Percentiles rank a stretch among this genome's conserved stretches.
phyloP scores from a whole-genome alignment of 2,888 invertebrate genomes.

The Eupeodes luniger region DNA sequence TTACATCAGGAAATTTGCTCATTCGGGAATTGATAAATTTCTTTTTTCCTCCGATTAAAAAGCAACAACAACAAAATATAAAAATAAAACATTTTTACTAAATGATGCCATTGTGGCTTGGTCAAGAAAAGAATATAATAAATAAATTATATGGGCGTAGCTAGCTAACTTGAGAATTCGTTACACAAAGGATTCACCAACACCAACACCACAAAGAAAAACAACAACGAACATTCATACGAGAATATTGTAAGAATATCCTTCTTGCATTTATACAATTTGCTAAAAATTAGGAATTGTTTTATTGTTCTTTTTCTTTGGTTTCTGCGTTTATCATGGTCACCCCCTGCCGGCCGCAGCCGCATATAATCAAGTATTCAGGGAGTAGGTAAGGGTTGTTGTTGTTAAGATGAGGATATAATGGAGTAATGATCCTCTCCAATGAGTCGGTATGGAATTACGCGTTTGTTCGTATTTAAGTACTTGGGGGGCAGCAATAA shows the following conservation, averaged over 20 bases:
- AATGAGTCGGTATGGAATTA: constrained; percentile 19
- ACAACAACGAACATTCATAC: too few species aligned
- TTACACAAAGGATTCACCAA: constrained; percentile 12
- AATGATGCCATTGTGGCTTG: constrained; percentile 8
- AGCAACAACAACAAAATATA: neutral
- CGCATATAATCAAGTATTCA: neutral
- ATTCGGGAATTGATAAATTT: constrained; percentile 70
- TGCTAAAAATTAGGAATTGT: constrained; percentile 22
- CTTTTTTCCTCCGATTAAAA: constrained; percentile 32
- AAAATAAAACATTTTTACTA: constrained; percentile 15
- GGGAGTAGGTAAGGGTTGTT: too few species aligned
- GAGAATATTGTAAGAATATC: constrained; percentile 6
- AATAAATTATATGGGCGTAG: constrained; percentile 9
- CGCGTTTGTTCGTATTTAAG: neutral
- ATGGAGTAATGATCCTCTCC: constrained; percentile 6
- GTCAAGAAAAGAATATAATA: constrained; percentile 1
- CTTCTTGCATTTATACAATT: constrained; percentile 45
- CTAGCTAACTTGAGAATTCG: neutral
- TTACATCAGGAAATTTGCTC: constrained; percentile 68
- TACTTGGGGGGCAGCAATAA: constrained; percentile 15
- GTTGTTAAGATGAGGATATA: neutral
- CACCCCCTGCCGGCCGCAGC: neutral
- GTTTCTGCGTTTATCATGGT: neutral
- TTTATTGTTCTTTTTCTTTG: neutral
- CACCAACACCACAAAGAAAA: neutral